phyloP scores from a whole-genome alignment of 2,113 vertebrate species.

The Paralichthys olivaceus region DNA sequence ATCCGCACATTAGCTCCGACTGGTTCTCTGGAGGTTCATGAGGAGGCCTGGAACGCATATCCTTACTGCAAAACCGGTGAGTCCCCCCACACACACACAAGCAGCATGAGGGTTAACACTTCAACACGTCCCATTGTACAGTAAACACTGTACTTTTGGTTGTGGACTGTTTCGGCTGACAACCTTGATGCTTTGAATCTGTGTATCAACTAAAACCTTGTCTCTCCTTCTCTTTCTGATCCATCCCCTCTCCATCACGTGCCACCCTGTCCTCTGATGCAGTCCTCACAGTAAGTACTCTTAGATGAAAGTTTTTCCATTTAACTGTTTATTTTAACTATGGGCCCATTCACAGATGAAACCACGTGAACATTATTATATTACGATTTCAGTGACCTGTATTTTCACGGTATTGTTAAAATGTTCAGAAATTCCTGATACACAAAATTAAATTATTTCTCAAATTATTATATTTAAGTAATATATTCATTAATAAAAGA shows the following conservation, averaged over 20 bases:
- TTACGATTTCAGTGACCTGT: too few relatives aligned
- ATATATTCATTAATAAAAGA: too few relatives aligned
- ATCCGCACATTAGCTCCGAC: constrained; percentile 90
- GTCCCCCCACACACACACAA: constrained; percentile 32
- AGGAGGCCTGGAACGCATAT: constrained; percentile 99
- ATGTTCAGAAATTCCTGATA: too few relatives aligned
- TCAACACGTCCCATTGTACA: neutral
- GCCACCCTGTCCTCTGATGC: neutral
- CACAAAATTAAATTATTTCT: too few relatives aligned
- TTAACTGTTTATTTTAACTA: neutral
- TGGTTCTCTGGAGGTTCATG: constrained; percentile 90
- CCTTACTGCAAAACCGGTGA: constrained; percentile 95
- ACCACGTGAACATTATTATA: too few relatives aligned
- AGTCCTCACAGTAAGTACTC: constrained; percentile 77
- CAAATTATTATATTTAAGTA: too few relatives aligned
- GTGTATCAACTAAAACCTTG: neutral
- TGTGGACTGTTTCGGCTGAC: neutral
- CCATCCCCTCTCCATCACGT: neutral
- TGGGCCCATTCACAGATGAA: neutral
- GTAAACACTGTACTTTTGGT: neutral
- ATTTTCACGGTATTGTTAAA: too few relatives aligned
- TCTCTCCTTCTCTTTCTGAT: constrained; percentile 38
- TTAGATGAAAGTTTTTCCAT: neutral
- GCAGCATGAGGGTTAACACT: constrained; percentile 4
- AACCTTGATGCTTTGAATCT: neutral